Conservation (phyloP, 2,797 vertebrate genomes). For the Paguma larvata region DNA sequence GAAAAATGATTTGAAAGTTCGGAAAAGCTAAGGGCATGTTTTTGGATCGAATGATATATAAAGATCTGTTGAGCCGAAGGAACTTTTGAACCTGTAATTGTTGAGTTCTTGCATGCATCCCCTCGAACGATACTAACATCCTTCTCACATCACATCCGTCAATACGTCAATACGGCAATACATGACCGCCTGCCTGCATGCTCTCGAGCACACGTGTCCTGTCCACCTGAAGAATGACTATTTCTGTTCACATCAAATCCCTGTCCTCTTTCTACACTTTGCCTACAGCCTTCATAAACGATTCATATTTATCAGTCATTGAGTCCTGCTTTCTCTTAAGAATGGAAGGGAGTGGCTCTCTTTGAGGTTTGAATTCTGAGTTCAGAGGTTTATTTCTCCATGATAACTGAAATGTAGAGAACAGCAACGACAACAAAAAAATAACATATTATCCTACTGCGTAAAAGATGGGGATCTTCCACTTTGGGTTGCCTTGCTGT, state of each 20-base stretch:
- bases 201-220: not conserved
- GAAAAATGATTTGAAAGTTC: not conserved
- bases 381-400: not conserved
- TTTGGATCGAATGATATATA: not conserved
- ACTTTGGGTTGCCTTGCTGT: not conserved
- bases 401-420: not conserved
- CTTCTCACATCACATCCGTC: not conserved
- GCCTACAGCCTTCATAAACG: not conserved
- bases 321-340: not conserved
- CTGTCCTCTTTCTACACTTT: not conserved
- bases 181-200: not conserved
- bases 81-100: not conserved
- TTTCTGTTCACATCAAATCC: not conserved
- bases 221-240: not conserved
- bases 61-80: not conserved
- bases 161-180: not conserved
- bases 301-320: not conserved
- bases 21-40: not conserved
- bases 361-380: conserved; percentile 33
- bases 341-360: not conserved
- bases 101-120: not conserved
- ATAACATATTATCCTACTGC: not conserved
- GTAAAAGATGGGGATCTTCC: not conserved
- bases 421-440: not conserved
- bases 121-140: not conserved